Conservation (phyloP, 2,888 invertebrate species). For the Campopleginae sp. region DNA sequence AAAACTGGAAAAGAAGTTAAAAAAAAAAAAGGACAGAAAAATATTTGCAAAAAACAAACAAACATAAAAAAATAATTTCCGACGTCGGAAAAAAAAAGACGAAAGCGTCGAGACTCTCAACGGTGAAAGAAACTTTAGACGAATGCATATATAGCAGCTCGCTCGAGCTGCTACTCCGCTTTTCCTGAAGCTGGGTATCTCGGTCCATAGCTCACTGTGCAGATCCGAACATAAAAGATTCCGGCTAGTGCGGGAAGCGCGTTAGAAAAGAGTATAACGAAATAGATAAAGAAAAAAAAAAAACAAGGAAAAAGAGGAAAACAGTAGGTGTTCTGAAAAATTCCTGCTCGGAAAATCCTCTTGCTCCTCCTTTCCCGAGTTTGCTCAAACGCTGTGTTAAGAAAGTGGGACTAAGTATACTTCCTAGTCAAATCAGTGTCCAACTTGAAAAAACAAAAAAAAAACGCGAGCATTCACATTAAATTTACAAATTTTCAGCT, state of each 20-base stretch:
- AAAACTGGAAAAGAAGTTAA: constrained; percentile 33
- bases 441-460: not conserved
- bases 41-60: constrained; percentile 9
- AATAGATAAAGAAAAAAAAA: constrained; percentile 35
- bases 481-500: constrained; percentile 3
- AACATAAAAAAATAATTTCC: constrained; percentile 49
- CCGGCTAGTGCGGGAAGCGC: constrained; percentile 6
- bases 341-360: not conserved
- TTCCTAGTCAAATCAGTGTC: constrained; percentile 30
- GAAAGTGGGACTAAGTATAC: constrained; percentile 3
- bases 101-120: constrained; percentile 40
- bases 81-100: constrained; percentile 35
- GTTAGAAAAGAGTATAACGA: constrained; percentile 18
- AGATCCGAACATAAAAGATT: constrained; percentile 56
- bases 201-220: constrained; percentile 44
- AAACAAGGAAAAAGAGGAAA: constrained; percentile 5
- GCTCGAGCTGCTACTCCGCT: constrained; percentile 22
- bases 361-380: constrained; percentile 6
- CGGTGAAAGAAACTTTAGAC: constrained; percentile 58
- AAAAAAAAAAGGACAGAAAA: constrained; percentile 26
- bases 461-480: not conserved
- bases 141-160: constrained; percentile 41
- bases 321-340: constrained; percentile 24
- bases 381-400: constrained; percentile 1
- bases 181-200: constrained; percentile 55